phyloP scores from a whole-genome alignment of 2,113 vertebrate genomes.

The Ailurus styani region DNA sequence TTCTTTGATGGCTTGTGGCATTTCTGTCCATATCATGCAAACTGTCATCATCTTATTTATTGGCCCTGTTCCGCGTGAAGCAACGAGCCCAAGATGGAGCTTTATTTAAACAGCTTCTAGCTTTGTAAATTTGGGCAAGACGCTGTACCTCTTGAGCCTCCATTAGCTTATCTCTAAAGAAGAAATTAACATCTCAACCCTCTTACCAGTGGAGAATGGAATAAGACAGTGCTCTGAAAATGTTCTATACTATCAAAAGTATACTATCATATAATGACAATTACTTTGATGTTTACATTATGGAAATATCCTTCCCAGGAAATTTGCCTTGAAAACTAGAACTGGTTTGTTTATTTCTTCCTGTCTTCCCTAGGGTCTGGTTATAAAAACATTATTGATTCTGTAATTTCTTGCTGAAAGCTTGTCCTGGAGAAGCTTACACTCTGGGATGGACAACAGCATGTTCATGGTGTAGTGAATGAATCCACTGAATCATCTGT shows the following conservation, averaged over 20 bases:
- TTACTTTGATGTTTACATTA: background rate
- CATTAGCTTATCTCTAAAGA: background rate
- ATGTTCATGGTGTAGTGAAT: background rate
- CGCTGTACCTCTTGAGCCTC: background rate
- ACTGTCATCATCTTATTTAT: background rate
- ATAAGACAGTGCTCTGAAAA: background rate
- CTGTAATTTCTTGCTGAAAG: background rate
- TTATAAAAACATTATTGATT: background rate
- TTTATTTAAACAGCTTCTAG: background rate
- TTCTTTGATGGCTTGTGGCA: background rate
- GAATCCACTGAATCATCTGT: background rate
- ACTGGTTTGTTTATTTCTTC: background rate
- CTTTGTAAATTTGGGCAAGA: background rate
- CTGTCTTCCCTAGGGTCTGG: background rate
- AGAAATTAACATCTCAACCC: background rate
- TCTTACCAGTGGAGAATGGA: background rate
- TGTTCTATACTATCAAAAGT: background rate
- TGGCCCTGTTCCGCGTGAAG: background rate
- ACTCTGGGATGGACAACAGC: background rate
- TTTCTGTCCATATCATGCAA: rapidly evolving
- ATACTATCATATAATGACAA: background rate
- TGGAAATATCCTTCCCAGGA: background rate
- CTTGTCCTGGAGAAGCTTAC: background rate
- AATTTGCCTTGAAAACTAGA: background rate
- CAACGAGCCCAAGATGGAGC: background rate